Conservation (phyloP, 2,797 vertebrate species). For the Sternarchorhynchus goeldii region DNA sequence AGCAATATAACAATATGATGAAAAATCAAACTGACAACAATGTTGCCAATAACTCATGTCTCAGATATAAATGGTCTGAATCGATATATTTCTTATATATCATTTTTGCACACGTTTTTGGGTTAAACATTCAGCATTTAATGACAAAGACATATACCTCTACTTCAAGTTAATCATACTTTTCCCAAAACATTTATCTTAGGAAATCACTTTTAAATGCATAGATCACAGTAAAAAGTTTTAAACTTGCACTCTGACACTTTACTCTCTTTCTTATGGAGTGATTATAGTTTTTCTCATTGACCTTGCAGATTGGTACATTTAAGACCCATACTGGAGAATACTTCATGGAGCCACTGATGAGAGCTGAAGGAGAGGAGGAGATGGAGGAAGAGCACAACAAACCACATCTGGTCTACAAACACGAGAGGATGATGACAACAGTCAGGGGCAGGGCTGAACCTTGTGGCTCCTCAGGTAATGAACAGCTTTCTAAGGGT, state of each 20-base stretch:
- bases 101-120: too few species aligned
- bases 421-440: constrained; percentile 75
- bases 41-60: background rate
- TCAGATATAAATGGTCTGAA: background rate
- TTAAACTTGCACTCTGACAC: background rate
- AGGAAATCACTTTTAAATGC: background rate
- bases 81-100: background rate
- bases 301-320: constrained; percentile 83
- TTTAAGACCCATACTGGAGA: constrained; percentile 89
- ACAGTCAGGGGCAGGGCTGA: constrained; percentile 61
- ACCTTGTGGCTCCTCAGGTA: constrained; percentile 89
- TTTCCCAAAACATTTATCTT: background rate
- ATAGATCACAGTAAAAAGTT: background rate
- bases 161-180: too few species aligned
- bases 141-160: too few species aligned
- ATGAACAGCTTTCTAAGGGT: background rate
- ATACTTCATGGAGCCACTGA: constrained; percentile 93
- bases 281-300: constrained; percentile 27
- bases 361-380: constrained; percentile 80
- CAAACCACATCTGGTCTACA: constrained; percentile 95
- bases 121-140: too few species aligned
- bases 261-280: too few species aligned
- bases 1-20: too few species aligned
- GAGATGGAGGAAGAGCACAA: constrained; percentile 84
- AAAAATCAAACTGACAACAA: background rate